phyloP scores from a whole-genome alignment of 2,113 vertebrate genomes.

The Talpa occidentalis region DNA sequence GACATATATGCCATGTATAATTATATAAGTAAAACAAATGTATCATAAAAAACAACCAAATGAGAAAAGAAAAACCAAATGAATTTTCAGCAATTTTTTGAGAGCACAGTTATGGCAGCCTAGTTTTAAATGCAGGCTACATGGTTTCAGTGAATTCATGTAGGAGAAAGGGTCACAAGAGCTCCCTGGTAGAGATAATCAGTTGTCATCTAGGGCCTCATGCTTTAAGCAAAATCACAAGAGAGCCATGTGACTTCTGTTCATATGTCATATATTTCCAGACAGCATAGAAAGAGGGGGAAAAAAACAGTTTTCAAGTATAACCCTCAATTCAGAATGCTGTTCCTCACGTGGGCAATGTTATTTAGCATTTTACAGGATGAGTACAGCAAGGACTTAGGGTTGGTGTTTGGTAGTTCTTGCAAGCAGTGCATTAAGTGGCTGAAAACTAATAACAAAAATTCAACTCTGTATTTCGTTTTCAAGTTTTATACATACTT shows the following conservation, averaged over 20 bases:
- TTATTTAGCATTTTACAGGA: neutral
- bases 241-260: neutral
- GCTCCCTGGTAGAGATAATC: neutral
- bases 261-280: neutral
- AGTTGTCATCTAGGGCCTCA: neutral
- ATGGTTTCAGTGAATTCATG: neutral
- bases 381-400: neutral
- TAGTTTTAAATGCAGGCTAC: slow-evolving; percentile 35
- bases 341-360: neutral
- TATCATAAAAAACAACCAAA: slow-evolving; percentile 29
- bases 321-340: neutral
- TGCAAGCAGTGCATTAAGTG: slow-evolving; percentile 12
- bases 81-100: slow-evolving; percentile 10
- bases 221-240: slow-evolving; percentile 6
- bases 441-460: neutral
- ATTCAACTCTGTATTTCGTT: neutral
- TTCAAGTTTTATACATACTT: neutral
- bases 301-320: slow-evolving; percentile 45
- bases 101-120: neutral
- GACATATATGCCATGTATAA: neutral
- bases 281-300: neutral
- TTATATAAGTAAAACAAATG: slow-evolving; percentile 48
- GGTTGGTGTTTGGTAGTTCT: neutral
- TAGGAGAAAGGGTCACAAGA: neutral
- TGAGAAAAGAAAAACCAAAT: slow-evolving; percentile 28